Conservation (phyloP, 2,113 vertebrate genomes). For the Edolisoma coerulescens region DNA sequence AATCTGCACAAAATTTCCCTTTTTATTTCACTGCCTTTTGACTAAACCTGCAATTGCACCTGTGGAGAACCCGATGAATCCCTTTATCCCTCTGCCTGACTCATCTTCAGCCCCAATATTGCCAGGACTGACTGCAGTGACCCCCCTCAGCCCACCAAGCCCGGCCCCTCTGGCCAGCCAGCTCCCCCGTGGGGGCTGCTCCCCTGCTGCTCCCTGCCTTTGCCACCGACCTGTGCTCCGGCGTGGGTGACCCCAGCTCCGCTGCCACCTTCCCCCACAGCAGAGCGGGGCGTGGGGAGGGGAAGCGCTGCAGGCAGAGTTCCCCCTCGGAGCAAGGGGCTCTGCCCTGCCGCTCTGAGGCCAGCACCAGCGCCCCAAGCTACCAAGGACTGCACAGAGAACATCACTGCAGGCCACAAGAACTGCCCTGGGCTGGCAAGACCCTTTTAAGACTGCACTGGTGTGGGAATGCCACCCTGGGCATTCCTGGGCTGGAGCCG, state of each 20-base stretch:
- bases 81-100: not conserved
- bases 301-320: too few relatives aligned
- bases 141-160: not conserved
- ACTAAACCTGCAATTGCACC: not conserved
- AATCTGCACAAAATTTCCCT: not conserved
- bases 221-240: not conserved
- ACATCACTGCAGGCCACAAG: not conserved
- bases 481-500: not conserved
- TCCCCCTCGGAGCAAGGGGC: too few relatives aligned
- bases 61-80: not conserved
- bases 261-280: not conserved
- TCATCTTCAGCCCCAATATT: not conserved
- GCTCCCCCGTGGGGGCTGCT: rapidly evolving
- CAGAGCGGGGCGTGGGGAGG: too few relatives aligned
- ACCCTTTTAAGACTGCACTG: not conserved
- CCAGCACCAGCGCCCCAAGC: too few relatives aligned
- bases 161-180: not conserved
- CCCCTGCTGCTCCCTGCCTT: not conserved
- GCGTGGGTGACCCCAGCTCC: not conserved
- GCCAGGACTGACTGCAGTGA: not conserved
- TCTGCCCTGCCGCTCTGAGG: not conserved
- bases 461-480: not conserved
- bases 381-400: too few relatives aligned
- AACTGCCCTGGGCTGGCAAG: not conserved
- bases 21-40: not conserved